Conservation (phyloP, 30 jellyfish, hydroid and myxozoan genomes). For the Clytia hemisphaerica region DNA sequence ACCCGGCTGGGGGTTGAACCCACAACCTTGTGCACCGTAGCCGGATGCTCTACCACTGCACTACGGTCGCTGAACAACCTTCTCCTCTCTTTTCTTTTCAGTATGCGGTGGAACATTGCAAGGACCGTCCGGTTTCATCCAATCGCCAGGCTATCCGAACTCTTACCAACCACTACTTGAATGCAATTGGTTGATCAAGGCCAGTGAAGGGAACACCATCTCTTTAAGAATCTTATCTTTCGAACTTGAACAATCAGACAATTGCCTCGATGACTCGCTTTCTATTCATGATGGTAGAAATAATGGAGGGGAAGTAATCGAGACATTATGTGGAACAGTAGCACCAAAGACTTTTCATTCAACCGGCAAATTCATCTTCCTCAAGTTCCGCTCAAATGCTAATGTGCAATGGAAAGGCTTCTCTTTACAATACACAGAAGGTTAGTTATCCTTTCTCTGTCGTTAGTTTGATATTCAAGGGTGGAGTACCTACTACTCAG, state of each 20-base stretch:
- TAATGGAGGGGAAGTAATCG: constrained; percentile 14
- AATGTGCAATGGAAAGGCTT: constrained; percentile 35
- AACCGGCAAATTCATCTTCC: constrained; percentile 21
- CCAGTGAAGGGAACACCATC: constrained; percentile 46
- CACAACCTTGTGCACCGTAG: too few relatives aligned
- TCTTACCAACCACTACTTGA: constrained; percentile 38
- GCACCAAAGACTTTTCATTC: constrained; percentile 22
- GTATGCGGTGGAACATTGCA: constrained; percentile 81
- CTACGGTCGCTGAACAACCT: too few relatives aligned
- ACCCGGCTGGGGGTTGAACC: too few relatives aligned
- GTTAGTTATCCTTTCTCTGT: background rate
- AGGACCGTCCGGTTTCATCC: constrained; percentile 48
- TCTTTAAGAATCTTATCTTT: constrained; percentile 35
- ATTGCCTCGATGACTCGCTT: constrained; percentile 45
- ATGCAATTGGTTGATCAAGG: constrained; percentile 59
- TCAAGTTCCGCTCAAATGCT: constrained; percentile 33
- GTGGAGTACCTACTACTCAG: too few relatives aligned
- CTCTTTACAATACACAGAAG: constrained; percentile 42
- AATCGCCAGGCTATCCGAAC: constrained; percentile 62
- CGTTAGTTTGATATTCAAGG: too few relatives aligned
- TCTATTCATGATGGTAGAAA: constrained; percentile 44
- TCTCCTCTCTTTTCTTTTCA: background rate
- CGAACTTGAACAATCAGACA: constrained; percentile 33
- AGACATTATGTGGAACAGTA: constrained; percentile 44
- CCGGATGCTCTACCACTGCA: too few relatives aligned